Evolutionary conservation across 2,113 vertebrate species (phyloP).

Genomic region (Crypturellus undulatus): DNA sequence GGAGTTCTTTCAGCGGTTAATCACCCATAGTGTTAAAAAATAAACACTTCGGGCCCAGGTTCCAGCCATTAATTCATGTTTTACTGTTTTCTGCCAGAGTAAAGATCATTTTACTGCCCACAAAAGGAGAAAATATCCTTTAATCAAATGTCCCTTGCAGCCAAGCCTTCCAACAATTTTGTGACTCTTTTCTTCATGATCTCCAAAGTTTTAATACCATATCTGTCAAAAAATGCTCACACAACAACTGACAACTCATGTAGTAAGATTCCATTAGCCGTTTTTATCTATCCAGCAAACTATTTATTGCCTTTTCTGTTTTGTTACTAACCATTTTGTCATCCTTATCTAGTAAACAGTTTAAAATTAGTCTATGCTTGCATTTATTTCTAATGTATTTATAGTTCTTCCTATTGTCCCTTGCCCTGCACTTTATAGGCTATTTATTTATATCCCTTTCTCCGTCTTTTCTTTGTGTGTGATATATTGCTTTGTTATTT

Average conservation of each 20-base stretch:
- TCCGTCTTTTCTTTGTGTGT: background rate
- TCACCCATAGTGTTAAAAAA: background rate
- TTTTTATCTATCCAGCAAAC: background rate
- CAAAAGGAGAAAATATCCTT: background rate
- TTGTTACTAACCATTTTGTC: background rate
- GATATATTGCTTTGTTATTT: background rate
- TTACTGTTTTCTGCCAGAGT: background rate
- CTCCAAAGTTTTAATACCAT: background rate
- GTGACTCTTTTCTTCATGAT: background rate
- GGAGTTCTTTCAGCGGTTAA: background rate
- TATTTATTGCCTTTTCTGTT: background rate
- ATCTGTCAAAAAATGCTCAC: slow-evolving; percentile 12
- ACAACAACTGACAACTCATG: slow-evolving; percentile 16
- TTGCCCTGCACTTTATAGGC: background rate
- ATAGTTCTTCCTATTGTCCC: background rate
- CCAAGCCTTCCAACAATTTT: background rate
- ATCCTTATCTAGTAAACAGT: background rate
- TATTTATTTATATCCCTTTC: background rate
- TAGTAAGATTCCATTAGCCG: background rate
- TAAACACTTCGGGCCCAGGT: background rate
- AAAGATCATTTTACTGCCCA: background rate
- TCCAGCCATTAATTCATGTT: background rate
- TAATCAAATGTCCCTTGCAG: background rate
- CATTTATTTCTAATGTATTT: background rate
- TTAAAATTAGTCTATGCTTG: background rate